Base-by-base conservation (phyloP, 1,140 invertebrate genomes). In the Littorina saxatilis region DNA sequence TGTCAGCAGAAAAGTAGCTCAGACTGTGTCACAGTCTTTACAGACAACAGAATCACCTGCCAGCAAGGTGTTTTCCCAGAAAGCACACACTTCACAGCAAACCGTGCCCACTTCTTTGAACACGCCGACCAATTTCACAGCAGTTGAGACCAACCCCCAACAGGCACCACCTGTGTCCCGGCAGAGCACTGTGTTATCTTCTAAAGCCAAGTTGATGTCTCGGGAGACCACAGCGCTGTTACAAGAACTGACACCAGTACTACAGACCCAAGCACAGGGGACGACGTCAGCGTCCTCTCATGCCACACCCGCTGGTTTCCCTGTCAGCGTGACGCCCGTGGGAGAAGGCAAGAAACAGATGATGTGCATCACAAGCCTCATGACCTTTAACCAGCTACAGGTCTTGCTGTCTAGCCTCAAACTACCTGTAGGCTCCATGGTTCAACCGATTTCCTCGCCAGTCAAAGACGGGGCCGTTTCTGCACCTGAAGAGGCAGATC, bases 371-470 rank as follows among this genome's bases (percentile, higher is more conserved):
- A 77, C 37, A 37, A 61, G 76, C n/a, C 55, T 27, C n/a, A 39
- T 40, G 76, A 78, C 63, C 58, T 43, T 61, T 3, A 55, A 78
- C 23, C 55, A 78, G 76, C 39, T 61, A 9, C 76, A 78, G 55
- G 55, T 63, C 23, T n/a, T 58, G 35, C 55, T 63, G 37, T 40
- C 76, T 2, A 23, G 66, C 5, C 37, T 63, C 3, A n/a, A 66
- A 58, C 29, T 63, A n/a, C 76, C 76, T n/a, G 50, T 29, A 5
- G 76, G 76, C 11, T 58, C 55, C 23, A 35, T 35, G 11, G 27
- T 78, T 15, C 20, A n/a, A 7, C 40, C 5, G 40, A 23, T 50
- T 5, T 50, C 37, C 7, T 73, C 70, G 5, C 61, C 61, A 15
- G 66, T 68, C 66, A 68, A 68, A 39, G 66, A 32, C 15, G 35